Percentiles rank a stretch among this genome's conserved stretches.
Conservation (phyloP, 2,888 invertebrate species). For the Leptogaster cylindrica region DNA sequence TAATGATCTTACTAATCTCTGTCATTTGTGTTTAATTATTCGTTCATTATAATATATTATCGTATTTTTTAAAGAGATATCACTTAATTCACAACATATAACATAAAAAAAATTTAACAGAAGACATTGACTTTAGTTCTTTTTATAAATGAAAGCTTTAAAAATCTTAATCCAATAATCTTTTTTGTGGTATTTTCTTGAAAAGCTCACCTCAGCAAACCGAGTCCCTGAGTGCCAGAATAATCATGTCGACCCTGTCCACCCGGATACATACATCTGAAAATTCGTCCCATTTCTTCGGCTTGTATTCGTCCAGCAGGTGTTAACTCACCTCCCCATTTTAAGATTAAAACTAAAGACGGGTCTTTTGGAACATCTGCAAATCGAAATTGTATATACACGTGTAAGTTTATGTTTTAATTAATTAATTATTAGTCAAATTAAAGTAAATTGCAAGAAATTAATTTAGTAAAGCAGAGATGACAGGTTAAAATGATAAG, state of each 20-base stretch:
- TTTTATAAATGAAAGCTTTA: too few relatives aligned
- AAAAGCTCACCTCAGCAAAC: slow-evolving; percentile 72
- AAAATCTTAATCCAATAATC: too few relatives aligned
- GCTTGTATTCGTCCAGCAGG: slow-evolving; percentile 97
- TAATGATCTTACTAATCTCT: too few relatives aligned
- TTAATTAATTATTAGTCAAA: background rate
- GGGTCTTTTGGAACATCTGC: slow-evolving; percentile 87
- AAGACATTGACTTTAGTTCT: too few relatives aligned
- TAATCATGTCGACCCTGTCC: slow-evolving; percentile 93
- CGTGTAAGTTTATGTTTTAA: background rate
- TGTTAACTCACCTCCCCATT: slow-evolving; percentile 99
- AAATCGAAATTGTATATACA: too few relatives aligned
- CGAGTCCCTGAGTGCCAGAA: slow-evolving; percentile 93
- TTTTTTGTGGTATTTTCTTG: too few relatives aligned
- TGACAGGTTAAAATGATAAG: slow-evolving; percentile 12
- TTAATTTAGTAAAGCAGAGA: slow-evolving; percentile 6
- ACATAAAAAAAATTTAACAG: too few relatives aligned
- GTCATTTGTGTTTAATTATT: too few relatives aligned
- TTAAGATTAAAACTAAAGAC: slow-evolving; percentile 93
- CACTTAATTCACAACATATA: too few relatives aligned
- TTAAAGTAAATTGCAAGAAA: background rate
- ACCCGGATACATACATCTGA: slow-evolving; percentile 99
- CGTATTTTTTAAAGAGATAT: too few relatives aligned
- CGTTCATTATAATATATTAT: too few relatives aligned
- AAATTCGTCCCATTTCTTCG: slow-evolving; percentile 95